phyloP scores from a whole-genome alignment of 2,113 vertebrate genomes.

The Atlantisia rogersi region DNA sequence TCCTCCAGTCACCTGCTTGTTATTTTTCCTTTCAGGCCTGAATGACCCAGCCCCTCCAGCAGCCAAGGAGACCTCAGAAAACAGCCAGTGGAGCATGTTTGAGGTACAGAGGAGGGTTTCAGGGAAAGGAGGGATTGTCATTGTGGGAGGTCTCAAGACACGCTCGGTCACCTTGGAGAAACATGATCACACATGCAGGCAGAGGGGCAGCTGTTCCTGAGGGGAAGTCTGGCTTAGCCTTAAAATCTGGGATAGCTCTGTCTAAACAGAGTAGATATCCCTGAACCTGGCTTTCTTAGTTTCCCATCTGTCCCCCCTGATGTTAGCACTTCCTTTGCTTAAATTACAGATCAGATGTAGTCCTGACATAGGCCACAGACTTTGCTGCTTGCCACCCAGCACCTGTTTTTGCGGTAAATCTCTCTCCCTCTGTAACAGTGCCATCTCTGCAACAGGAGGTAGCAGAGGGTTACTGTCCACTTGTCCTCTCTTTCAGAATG shows the following conservation, averaged over 20 bases:
- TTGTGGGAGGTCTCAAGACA: background rate
- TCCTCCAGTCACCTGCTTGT: background rate
- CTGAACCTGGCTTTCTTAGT: background rate
- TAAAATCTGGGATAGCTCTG: background rate
- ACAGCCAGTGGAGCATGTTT: constrained; percentile 73
- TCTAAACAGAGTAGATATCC: background rate
- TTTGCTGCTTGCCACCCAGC: constrained; percentile 11
- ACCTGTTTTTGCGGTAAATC: background rate
- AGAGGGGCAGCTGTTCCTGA: background rate
- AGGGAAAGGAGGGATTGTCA: background rate
- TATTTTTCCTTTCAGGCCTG: constrained; percentile 77
- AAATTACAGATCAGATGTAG: constrained; percentile 38
- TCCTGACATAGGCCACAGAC: constrained; percentile 19
- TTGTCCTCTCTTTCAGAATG: constrained; percentile 61
- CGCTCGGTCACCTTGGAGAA: background rate
- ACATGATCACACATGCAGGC: background rate
- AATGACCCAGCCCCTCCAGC: constrained; percentile 76
- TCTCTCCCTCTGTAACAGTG: background rate
- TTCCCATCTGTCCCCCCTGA: background rate
- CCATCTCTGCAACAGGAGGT: background rate
- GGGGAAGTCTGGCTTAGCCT: background rate
- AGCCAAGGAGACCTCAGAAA: constrained; percentile 73
- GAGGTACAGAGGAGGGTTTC: constrained; percentile 73
- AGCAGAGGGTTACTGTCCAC: background rate
- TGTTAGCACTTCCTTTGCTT: constrained; percentile 36